Base-by-base conservation (phyloP, 2,113 vertebrate genomes). In the Rhizomys pruinosus region DNA sequence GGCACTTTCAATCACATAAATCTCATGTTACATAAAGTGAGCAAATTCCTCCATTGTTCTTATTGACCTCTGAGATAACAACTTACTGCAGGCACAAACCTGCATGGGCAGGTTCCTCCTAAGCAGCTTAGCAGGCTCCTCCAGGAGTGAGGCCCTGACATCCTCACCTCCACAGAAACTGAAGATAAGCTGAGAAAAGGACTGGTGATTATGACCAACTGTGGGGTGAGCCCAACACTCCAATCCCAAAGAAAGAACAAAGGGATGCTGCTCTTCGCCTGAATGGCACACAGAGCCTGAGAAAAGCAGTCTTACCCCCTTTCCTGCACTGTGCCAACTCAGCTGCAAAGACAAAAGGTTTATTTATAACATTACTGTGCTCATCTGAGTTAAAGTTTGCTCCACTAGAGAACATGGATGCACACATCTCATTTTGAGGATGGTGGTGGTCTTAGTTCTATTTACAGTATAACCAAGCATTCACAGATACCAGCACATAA, bases 1-100 rank as follows among this genome's bases (percentile, higher is more conserved):
- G 93, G 86, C 92, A 95, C 85, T 96, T 96, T 96, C 89, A 93
- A 92, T 92, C 94, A 84, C 89, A 19, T 94, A 93, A 96, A 96
- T 93, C 90, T 93, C 55, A 3, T 68, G 79, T 94, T 95, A 97
- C 95, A 92, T 42, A 94, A 96, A 96, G 79, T 93, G 81, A 94
- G 90, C 85, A 90, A 94, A 97, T 93, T 80, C 73, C 39, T 96
- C 89, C 79, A 64, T 69, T 94, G 85, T 95, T 93, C 79, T 81
- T 87, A 87, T 0, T 95, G 94, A 95, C 96, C 94, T 94, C 94
- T 64, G 79, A 96, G 92, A 93, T 80, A 96, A 93, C 90, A 84
- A 79, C 92, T 94, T 66, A 86, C 10, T 23, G 69, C 90, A 90
- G 85, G 77, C 92, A 94, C 52, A 79, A 63, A 84, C 81, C 88